Evolutionary conservation across 2,797 vertebrate species (phyloP).

Genomic region (Crypturellus tataupa): DNA sequence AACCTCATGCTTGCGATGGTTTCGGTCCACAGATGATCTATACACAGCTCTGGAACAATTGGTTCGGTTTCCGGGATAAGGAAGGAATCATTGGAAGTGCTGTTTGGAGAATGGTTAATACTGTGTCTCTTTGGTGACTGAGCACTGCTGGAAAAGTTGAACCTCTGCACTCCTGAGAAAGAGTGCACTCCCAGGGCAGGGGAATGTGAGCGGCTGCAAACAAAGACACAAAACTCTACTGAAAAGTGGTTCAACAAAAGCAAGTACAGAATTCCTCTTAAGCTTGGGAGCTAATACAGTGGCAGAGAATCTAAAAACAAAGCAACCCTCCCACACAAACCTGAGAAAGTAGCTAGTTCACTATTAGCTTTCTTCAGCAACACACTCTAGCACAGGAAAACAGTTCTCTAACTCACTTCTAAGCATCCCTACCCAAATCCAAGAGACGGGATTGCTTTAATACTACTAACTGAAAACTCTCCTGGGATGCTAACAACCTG

Average conservation of each 20-base stretch:
- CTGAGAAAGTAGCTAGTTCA: neutral
- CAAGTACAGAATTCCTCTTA: neutral
- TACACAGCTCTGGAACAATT: conserved; percentile 93
- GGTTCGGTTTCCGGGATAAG: conserved; percentile 90
- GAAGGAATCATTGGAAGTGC: conserved; percentile 86
- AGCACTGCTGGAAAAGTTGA: conserved; percentile 89
- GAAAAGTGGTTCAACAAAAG: neutral
- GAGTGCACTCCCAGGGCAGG: conserved; percentile 94
- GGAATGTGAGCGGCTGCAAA: conserved; percentile 92
- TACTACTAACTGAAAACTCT: neutral
- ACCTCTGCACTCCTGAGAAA: conserved; percentile 90
- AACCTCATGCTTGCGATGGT: conserved; percentile 84
- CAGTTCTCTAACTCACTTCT: neutral
- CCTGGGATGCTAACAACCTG: neutral
- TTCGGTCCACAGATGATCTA: conserved; percentile 97
- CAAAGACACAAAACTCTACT: neutral
- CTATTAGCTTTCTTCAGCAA: neutral
- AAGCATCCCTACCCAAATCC: neutral
- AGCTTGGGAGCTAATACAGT: neutral
- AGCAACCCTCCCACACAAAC: neutral
- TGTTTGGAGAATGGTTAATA: conserved; percentile 86
- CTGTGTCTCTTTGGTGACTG: conserved; percentile 86
- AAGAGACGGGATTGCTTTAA: neutral
- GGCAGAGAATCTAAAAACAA: neutral
- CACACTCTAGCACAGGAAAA: rapidly evolving